phyloP scores from a whole-genome alignment of 2,797 vertebrate genomes.

The Darevskia nairensis region DNA sequence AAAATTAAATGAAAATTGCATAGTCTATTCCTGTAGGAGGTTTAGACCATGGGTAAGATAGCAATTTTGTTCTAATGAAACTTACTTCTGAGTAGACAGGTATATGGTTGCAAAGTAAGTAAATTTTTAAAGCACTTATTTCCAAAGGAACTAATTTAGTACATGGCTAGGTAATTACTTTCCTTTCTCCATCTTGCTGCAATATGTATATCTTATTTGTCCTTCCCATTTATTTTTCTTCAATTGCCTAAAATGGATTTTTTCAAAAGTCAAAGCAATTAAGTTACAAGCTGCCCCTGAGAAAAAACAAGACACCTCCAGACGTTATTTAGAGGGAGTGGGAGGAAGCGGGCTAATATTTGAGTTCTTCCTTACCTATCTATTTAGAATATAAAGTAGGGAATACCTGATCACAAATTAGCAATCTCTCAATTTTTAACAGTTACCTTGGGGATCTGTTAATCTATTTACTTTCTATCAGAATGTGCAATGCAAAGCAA shows the following conservation, averaged over 20 bases:
- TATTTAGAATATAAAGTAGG: conserved; percentile 17
- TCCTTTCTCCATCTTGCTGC: background rate
- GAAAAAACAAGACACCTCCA: background rate
- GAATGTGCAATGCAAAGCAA: conserved; percentile 17
- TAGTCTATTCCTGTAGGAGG: background rate
- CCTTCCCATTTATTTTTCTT: conserved; percentile 17
- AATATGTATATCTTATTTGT: conserved; percentile 1
- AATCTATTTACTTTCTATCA: conserved; percentile 5
- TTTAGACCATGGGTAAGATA: background rate
- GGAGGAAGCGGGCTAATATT: background rate
- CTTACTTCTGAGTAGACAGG: background rate
- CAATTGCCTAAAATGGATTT: conserved; percentile 2
- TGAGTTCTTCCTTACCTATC: conserved; percentile 10
- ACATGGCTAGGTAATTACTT: conserved; percentile 3
- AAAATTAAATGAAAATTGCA: background rate
- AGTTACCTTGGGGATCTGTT: conserved; percentile 2
- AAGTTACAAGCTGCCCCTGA: conserved; percentile 26
- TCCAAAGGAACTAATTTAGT: background rate
- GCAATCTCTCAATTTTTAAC: conserved; percentile 11
- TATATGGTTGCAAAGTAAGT: background rate
- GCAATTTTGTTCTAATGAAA: background rate
- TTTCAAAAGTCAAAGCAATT: conserved; percentile 24
- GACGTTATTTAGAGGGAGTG: background rate
- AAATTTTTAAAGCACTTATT: background rate
- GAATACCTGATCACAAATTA: conserved; percentile 25